These are phyloP conservation scores for Eubasilissa splendida DNA, from an alignment of 2,888 invertebrate genomes.

Conservation along the genomic window DNA sequence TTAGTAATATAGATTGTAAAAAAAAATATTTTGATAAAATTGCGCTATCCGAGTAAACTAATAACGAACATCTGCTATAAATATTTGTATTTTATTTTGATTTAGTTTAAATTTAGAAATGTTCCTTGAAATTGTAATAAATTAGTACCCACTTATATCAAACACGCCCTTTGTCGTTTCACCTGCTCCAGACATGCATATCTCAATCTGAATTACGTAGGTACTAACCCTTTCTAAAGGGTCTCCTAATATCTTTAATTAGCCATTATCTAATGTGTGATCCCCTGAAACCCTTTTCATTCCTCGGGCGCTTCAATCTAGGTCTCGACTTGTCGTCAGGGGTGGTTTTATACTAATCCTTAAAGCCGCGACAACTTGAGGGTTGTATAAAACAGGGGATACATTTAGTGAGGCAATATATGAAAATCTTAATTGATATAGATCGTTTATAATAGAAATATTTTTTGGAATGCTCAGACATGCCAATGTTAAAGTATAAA, in stretches of 20 bases:
- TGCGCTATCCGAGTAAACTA: too few species aligned
- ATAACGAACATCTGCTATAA: background rate
- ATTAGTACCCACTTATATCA: background rate
- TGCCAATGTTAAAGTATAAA: too few species aligned
- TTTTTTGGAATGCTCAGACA: too few species aligned
- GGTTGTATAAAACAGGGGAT: background rate
- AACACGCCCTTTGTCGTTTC: conserved; percentile 4
- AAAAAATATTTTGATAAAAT: too few species aligned
- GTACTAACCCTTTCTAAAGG: background rate
- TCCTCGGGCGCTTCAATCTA: background rate
- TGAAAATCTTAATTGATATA: too few species aligned
- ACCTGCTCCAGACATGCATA: background rate
- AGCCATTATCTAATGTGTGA: conserved; percentile 40
- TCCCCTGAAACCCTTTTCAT: conserved; percentile 33
- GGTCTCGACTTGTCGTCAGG: background rate
- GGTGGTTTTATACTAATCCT: background rate
- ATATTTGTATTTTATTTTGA: background rate
- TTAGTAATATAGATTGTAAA: too few species aligned
- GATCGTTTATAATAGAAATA: too few species aligned
- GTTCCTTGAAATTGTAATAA: background rate
- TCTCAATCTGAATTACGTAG: conserved; percentile 10
- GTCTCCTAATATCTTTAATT: conserved; percentile 40
- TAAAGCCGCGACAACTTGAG: background rate
- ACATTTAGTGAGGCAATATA: background rate
- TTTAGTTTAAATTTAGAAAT: background rate